These are phyloP conservation scores for Neodiprion virginianus DNA, from an alignment of 1,140 invertebrate genomes.

Conservation along the genomic window DNA sequence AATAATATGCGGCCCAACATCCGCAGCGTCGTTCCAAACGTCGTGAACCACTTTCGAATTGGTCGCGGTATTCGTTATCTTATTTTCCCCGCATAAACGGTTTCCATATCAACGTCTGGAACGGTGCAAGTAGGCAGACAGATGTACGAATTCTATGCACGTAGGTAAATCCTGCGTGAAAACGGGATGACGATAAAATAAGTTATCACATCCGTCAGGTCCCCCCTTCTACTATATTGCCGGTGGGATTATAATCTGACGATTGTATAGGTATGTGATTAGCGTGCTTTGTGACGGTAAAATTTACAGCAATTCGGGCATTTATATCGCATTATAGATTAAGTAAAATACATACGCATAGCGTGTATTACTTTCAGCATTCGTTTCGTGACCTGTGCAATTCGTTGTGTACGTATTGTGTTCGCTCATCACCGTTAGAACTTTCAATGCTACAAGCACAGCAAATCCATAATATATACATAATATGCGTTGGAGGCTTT, in stretches of 20 bases:
- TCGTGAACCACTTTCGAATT: conserved; percentile 48
- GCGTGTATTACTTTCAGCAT: not conserved
- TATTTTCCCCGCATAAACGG: not conserved
- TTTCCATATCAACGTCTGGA: conserved; percentile 12
- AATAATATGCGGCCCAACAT: conserved; percentile 39
- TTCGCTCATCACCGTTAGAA: too few relatives aligned
- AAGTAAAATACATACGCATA: not conserved
- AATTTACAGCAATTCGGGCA: too few relatives aligned
- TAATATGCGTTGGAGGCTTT: too few relatives aligned
- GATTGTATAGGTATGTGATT: not conserved
- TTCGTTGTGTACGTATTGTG: too few relatives aligned
- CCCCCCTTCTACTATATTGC: not conserved
- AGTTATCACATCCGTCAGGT: too few relatives aligned
- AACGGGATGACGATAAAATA: too few relatives aligned
- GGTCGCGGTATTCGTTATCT: conserved; percentile 26
- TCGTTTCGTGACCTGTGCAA: conserved; percentile 19
- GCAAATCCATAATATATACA: too few relatives aligned
- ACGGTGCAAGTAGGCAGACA: not conserved
- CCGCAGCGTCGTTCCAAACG: conserved; percentile 39
- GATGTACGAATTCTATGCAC: not conserved
- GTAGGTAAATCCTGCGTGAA: too few relatives aligned
- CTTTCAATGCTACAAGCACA: too few relatives aligned
- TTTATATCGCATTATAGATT: too few relatives aligned
- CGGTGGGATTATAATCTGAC: not conserved
- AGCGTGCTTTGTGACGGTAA: too few relatives aligned